These are phyloP conservation scores for Drosophila oshimai DNA, from an alignment of 1,140 invertebrate species.

Conservation along the genomic window DNA sequence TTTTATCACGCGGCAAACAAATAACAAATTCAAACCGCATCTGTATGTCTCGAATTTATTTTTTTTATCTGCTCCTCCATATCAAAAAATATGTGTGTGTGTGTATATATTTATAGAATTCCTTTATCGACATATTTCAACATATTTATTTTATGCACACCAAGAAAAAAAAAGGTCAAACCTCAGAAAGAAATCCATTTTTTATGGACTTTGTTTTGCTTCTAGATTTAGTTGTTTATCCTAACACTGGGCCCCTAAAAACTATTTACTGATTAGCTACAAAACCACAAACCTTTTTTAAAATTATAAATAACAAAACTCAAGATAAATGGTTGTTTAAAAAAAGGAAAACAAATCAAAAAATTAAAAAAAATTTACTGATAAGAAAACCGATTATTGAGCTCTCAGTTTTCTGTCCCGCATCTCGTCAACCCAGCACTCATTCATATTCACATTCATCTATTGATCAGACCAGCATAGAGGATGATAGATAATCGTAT, in stretches of 20 bases:
- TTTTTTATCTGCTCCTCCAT: constrained; percentile 8
- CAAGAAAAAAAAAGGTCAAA: not conserved
- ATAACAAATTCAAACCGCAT: constrained; percentile 14
- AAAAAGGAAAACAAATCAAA: not conserved
- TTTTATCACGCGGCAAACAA: constrained; percentile 54
- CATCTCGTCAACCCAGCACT: constrained; percentile 17
- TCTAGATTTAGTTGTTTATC: constrained; percentile 32
- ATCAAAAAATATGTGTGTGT: not conserved
- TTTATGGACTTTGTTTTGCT: constrained; percentile 30
- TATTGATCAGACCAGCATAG: constrained; percentile 59
- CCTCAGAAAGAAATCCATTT: constrained; percentile 18
- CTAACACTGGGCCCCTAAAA: constrained; percentile 17
- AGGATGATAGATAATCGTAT: constrained; percentile 47
- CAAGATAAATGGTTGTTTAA: not conserved
- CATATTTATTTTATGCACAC: constrained; percentile 21
- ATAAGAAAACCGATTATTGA: not conserved
- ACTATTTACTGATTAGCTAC: constrained; percentile 3
- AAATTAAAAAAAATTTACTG: not conserved
- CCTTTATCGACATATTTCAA: constrained; percentile 27
- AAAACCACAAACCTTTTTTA: constrained; percentile 11
- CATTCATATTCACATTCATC: no score
- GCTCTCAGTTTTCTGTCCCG: not conserved
- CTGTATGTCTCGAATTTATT: not conserved
- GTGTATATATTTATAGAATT: constrained; percentile 27
- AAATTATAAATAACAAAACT: not conserved